Conservation (phyloP, 2,797 vertebrate genomes). For the Falco columbarius region DNA sequence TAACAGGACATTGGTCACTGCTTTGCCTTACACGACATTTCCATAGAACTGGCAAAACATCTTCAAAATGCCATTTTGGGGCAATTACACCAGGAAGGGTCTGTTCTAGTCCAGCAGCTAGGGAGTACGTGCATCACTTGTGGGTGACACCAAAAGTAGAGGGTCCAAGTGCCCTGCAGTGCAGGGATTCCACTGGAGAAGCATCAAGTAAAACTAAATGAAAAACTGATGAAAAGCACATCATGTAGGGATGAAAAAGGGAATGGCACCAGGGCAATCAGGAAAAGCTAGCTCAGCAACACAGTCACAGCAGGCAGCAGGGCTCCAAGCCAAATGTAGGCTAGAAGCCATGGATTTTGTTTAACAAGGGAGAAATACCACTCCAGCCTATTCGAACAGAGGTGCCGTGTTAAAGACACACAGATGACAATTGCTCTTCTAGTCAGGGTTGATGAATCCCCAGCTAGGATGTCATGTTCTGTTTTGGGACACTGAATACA, state of each 20-base stretch:
- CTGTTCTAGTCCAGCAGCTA: not conserved
- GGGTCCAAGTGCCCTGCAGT: not conserved
- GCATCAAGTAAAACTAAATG: not conserved
- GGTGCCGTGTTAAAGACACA: not conserved
- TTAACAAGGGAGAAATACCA: not conserved
- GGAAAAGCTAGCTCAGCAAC: not conserved
- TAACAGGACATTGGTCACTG: not conserved
- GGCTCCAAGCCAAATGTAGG: not conserved
- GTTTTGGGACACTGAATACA: not conserved
- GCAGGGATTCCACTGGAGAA: not conserved
- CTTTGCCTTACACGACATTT: not conserved
- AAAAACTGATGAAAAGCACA: not conserved
- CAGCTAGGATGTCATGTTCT: not conserved
- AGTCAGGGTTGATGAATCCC: not conserved
- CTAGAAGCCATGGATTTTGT: not conserved
- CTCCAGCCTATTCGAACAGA: not conserved
- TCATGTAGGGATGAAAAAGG: not conserved
- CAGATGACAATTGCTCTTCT: not conserved
- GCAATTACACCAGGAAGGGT: not conserved
- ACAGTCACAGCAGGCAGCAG: not conserved
- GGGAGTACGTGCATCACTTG: not conserved
- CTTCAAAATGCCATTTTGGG: not conserved
- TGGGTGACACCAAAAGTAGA: not conserved
- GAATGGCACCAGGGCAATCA: not conserved
- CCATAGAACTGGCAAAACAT: not conserved